A percentile compares a stretch with the other conserved stretches of the same genome.
Evolutionary conservation across 2,888 invertebrate species (phyloP).

Genomic region (Conops quadrifasciatus): DNA sequence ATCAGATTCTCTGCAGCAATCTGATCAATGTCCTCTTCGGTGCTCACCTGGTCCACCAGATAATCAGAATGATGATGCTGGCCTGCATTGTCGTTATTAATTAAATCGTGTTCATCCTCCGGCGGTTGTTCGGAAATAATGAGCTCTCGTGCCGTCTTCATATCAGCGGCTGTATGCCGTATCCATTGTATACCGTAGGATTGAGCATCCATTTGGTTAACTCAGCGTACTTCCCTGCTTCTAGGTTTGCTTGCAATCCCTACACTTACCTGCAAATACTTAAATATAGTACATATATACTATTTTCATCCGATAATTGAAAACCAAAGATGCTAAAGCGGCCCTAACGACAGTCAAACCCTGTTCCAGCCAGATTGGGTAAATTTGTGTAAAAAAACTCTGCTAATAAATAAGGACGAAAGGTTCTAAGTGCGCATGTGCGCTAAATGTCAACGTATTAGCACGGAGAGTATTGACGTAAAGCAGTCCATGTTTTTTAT

Average conservation of each 20-base stretch:
- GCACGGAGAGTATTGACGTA: not conserved
- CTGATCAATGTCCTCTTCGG: conserved; percentile 66
- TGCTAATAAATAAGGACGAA: not conserved
- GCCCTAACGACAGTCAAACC: too few species aligned
- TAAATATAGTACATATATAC: too few species aligned
- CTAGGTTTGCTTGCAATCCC: too few species aligned
- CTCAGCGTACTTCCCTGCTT: too few species aligned
- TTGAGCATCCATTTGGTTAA: conserved; percentile 46
- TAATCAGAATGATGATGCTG: conserved; percentile 36
- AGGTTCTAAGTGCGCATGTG: conserved; percentile 2
- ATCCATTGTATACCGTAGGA: conserved; percentile 60
- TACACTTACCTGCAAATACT: too few species aligned
- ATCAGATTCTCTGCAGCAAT: conserved; percentile 73
- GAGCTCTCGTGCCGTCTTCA: conserved; percentile 46
- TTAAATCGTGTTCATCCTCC: conserved; percentile 42
- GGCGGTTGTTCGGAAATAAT: conserved; percentile 46
- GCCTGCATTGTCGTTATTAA: conserved; percentile 4
- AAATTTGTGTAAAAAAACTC: not conserved
- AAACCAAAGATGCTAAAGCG: too few species aligned
- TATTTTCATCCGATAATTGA: too few species aligned
- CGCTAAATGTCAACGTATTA: conserved; percentile 10
- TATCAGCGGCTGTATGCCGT: conserved; percentile 48
- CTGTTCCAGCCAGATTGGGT: too few species aligned
- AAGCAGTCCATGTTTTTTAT: too few species aligned
- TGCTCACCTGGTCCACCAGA: conserved; percentile 42